These are phyloP conservation scores for Saxidomus purpurata DNA, from an alignment of 1,140 invertebrate genomes.

Conservation along the genomic window DNA sequence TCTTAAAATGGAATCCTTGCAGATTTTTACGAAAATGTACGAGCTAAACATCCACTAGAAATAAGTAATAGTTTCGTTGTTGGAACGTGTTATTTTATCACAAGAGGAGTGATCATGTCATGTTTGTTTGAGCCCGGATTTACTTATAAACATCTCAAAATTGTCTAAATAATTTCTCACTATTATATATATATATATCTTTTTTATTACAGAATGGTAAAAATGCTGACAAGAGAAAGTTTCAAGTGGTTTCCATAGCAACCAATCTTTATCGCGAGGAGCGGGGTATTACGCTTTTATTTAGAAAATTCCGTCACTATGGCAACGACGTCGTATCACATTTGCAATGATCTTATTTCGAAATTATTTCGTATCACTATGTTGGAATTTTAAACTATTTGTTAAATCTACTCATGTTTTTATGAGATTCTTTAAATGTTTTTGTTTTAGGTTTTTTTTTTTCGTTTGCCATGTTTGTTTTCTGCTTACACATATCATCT, in stretches of 20 bases:
- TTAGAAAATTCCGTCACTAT: neutral
- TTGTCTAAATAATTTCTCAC: too few relatives aligned
- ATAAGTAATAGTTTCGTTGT: too few relatives aligned
- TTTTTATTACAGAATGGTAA: neutral
- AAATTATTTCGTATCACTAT: neutral
- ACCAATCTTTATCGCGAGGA: slow-evolving; percentile 2
- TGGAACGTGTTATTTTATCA: too few relatives aligned
- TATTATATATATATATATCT: too few relatives aligned
- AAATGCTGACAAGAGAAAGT: neutral
- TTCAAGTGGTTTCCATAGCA: slow-evolving; percentile 1
- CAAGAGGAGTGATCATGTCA: too few relatives aligned
- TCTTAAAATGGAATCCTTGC: too few relatives aligned
- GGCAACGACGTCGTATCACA: slow-evolving; percentile 3
- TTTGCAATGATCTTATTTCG: slow-evolving; percentile 2
- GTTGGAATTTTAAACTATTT: neutral
- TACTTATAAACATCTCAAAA: too few relatives aligned
- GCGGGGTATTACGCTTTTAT: slow-evolving; percentile 6
- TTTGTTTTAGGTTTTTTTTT: neutral
- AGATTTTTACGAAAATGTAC: too few relatives aligned
- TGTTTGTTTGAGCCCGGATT: too few relatives aligned
- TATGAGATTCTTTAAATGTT: neutral
- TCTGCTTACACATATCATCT: neutral
- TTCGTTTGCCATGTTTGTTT: neutral
- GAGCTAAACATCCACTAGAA: too few relatives aligned
- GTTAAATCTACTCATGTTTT: slow-evolving; percentile 14